These are phyloP conservation scores for Elysia crispata DNA, from an alignment of 2,888 invertebrate species.

Conservation along the genomic window DNA sequence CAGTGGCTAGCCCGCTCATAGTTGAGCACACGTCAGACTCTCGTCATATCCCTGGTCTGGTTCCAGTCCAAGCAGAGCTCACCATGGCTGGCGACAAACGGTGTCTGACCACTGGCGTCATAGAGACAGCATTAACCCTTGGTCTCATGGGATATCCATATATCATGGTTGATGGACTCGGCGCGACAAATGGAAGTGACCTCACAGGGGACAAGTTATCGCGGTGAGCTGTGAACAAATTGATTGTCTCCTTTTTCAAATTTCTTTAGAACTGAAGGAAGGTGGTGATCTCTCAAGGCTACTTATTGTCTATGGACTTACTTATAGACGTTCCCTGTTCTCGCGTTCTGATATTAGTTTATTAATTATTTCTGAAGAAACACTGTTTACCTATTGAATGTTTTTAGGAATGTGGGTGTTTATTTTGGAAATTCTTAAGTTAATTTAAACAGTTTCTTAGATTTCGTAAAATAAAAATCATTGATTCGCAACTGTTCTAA, in stretches of 20 bases:
- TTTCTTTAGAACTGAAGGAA: no score
- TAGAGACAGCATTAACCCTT: slow-evolving; percentile 84
- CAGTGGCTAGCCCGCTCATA: slow-evolving; percentile 50
- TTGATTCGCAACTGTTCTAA: no score
- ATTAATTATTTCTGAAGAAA: no score
- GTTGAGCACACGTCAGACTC: slow-evolving; percentile 78
- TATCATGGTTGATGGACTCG: slow-evolving; percentile 91
- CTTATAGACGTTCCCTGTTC: no score
- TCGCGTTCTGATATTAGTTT: no score
- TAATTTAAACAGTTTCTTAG: no score
- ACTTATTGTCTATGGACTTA: no score
- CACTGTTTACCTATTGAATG: no score
- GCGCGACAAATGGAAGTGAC: slow-evolving; percentile 22
- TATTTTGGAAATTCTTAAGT: no score
- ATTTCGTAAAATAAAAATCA: no score
- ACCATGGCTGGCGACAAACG: slow-evolving; percentile 88
- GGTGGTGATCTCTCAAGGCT: no score
- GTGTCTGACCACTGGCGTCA: slow-evolving; percentile 86
- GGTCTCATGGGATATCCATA: slow-evolving; percentile 90
- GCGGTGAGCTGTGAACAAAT: neutral
- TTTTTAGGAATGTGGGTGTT: no score
- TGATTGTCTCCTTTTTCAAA: neutral
- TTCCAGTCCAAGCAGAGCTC: slow-evolving; percentile 89
- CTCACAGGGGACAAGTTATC: neutral
- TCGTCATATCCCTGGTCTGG: slow-evolving; percentile 87